Base-by-base conservation (phyloP, 1,140 invertebrate genomes). In the Pseudachorutes palmiensis region DNA sequence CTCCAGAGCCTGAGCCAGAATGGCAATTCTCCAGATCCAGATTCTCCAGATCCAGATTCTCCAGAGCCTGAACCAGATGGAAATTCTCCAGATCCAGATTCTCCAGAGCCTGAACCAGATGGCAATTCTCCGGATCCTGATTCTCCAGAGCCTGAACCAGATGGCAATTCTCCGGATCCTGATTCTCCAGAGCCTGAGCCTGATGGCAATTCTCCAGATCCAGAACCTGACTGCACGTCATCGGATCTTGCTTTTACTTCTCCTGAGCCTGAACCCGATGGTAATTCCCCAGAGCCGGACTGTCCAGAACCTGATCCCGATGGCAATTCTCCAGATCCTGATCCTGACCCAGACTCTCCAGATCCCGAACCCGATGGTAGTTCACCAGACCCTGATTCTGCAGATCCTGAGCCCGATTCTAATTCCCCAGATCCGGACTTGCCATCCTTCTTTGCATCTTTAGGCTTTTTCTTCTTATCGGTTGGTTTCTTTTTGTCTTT, bases 41-140 rank as follows among this genome's bases (percentile, higher is more conserved):
- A 45, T 45, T 60, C 58, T 60, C 36, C 36, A 12, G 36, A 45
- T 45, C 36, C 36, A 45, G 36, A 45, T 45, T 19, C 36, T 9
- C 36, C 19, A 45, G 36, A 62, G 64, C 66, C 66, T 30, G 60
- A 63, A 36, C 69, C 66, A 31, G 69, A 36, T 9, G 61, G 22
- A n/a, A n/a, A 19, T 45, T 45, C 36, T 45, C 36, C 36, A 12
- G 36, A 45, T 45, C 36, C 36, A 45, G 36, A 45, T 45, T 19
- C 36, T 12, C 66, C 66, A 31, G 66, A 5, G 51, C 24, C 51
- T 57, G 36, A 45, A 19, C 9, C 36, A 45, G 36, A 45, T 19
- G 9, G 9, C 9, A 19, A 12, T 48, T 51, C 41, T 36, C 26
- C 36, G 9, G 36, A 45, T 45, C 36, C 36, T 12, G 36, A 45